A percentile compares a stretch with the other conserved stretches of the same genome.
phyloP scores from a whole-genome alignment of 2,888 invertebrate species.

The Coelopa pilipes region DNA sequence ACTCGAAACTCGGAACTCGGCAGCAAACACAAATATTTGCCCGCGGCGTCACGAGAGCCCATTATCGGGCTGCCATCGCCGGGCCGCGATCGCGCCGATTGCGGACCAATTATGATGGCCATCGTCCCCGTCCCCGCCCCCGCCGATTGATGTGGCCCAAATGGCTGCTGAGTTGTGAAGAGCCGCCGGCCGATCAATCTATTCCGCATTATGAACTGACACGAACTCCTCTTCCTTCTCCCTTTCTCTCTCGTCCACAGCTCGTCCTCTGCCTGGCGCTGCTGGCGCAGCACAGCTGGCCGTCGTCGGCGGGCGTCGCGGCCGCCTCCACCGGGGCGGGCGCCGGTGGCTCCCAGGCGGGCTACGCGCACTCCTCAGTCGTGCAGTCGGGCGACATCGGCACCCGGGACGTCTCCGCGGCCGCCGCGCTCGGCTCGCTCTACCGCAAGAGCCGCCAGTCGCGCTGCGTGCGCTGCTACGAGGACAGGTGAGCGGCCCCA shows the following conservation, averaged over 20 bases:
- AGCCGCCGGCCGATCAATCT: slow-evolving; percentile 40
- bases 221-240: slow-evolving; percentile 28
- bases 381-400: slow-evolving; percentile 27
- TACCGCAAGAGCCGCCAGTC: slow-evolving; percentile 61
- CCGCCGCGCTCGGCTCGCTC: slow-evolving; percentile 51
- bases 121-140: neutral
- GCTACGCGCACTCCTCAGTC: slow-evolving; percentile 28
- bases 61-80: slow-evolving; percentile 3
- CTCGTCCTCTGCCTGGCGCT: slow-evolving; percentile 41
- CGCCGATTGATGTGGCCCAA: slow-evolving; percentile 46
- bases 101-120: slow-evolving; percentile 8
- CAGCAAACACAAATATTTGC: slow-evolving; percentile 9
- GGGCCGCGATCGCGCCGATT: slow-evolving; percentile 13
- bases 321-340: neutral
- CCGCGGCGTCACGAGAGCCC: neutral
- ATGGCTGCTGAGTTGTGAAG: slow-evolving; percentile 54
- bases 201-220: slow-evolving; percentile 10
- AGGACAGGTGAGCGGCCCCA: slow-evolving; percentile 54
- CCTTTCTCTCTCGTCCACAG: slow-evolving; percentile 26
- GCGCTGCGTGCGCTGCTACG: slow-evolving; percentile 64
- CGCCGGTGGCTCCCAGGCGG: neutral
- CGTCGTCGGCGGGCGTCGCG: slow-evolving; percentile 15
- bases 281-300: slow-evolving; percentile 39
- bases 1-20: too few relatives aligned
- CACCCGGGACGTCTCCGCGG: slow-evolving; percentile 29